phyloP scores from a whole-genome alignment of 2,113 vertebrate species.

The Camelus dromedarius region DNA sequence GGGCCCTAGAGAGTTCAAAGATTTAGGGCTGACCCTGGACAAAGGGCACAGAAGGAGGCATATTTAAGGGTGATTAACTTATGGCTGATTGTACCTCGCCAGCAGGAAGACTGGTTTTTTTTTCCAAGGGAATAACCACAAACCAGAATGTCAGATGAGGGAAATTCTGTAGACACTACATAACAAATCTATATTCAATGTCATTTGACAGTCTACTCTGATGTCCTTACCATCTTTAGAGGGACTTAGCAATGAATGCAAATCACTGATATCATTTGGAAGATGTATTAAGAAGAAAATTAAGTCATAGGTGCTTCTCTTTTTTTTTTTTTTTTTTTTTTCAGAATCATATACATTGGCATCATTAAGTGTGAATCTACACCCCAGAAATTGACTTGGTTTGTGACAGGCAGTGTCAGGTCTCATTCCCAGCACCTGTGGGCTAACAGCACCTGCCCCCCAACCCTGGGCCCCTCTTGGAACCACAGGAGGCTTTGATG shows the following conservation, averaged over 20 bases:
- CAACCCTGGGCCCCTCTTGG: too few species aligned
- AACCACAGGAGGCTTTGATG: not conserved
- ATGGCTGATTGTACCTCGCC: slow-evolving; percentile 87
- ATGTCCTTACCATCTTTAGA: not conserved
- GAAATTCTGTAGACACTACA: slow-evolving; percentile 86
- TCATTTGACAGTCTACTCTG: not conserved
- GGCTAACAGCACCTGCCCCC: not conserved
- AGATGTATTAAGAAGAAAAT: not conserved
- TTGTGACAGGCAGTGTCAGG: not conserved
- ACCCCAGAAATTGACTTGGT: not conserved
- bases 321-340: too few species aligned
- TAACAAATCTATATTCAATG: not conserved
- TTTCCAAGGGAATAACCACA: slow-evolving; percentile 88
- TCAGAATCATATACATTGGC: too few species aligned
- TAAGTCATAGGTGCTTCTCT: not conserved
- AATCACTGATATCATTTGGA: not conserved
- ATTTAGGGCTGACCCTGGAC: not conserved
- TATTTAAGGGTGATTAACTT: slow-evolving; percentile 78
- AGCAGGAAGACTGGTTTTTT: slow-evolving; percentile 79
- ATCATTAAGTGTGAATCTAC: not conserved
- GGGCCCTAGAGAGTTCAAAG: not conserved
- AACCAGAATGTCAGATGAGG: slow-evolving; percentile 92
- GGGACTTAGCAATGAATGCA: not conserved
- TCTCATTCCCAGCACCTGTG: not conserved
- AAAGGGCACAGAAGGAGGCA: not conserved